A percentile compares a stretch with the other conserved stretches of the same genome.
Evolutionary conservation across 2,888 invertebrate genomes (phyloP).

Genomic region (Euclidia mi): DNA sequence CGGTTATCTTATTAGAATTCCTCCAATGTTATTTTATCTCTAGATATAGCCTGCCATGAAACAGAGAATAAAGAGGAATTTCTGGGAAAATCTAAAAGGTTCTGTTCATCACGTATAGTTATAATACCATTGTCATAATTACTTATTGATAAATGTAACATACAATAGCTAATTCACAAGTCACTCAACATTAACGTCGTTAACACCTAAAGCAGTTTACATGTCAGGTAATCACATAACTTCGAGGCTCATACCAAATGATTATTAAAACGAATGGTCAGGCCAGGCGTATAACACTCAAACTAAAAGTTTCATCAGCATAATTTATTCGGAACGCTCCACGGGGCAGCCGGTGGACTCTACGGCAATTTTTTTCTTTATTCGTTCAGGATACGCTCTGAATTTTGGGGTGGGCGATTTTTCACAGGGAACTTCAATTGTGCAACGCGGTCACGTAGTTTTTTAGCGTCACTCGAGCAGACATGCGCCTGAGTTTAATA

Average conservation of each 20-base stretch:
- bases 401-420: conserved; percentile 78
- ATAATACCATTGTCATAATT: too few relatives aligned
- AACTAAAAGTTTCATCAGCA: conserved; percentile 85
- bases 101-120: too few relatives aligned
- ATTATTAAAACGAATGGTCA: conserved; percentile 68
- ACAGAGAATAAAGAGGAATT: too few relatives aligned
- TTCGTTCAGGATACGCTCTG: conserved; percentile 75
- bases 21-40: too few relatives aligned
- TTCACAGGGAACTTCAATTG: conserved; percentile 76
- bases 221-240: conserved; percentile 42
- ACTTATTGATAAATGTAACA: too few relatives aligned
- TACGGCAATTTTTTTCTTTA: conserved; percentile 78
- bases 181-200: background rate
- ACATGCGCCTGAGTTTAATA: conserved; percentile 86
- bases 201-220: background rate
- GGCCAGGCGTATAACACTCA: conserved; percentile 69
- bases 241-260: conserved; percentile 68
- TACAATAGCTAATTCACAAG: background rate
- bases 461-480: conserved; percentile 79
- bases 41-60: too few relatives aligned
- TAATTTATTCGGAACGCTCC: conserved; percentile 86
- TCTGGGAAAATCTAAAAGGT: too few relatives aligned
- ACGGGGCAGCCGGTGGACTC: conserved; percentile 73
- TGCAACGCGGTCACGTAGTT: conserved; percentile 85
- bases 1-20: background rate